Base-by-base conservation (phyloP, 2,888 invertebrate genomes). In the Galerucella calmariensis region DNA sequence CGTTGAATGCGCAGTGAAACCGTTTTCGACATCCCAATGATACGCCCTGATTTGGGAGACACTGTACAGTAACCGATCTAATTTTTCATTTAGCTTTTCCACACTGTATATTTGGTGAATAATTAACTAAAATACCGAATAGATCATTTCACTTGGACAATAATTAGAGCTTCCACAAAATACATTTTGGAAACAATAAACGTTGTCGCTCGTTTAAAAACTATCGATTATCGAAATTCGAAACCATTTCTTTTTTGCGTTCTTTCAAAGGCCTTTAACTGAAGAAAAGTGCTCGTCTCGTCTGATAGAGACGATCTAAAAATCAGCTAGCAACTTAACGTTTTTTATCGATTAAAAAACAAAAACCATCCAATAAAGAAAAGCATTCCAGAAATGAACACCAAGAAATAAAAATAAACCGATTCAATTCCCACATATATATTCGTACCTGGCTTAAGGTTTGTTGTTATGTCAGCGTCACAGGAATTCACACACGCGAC, bases 401-500 rank as follows among this genome's bases (percentile, higher is more conserved):
- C 41, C 63, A 46, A 65, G 20, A 20, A 65, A 65, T 65, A 65
- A 65, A 65, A 65, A 65, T 65, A 20, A 65, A 65, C 41, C 63
- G 16, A 65, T 44, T 65, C 63, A 65, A 65, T 65, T 65, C 46
- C 20, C 63, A 65, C 63, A 65, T 65, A 65, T 65, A 44, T 65
- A 46, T 12, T 62, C 44, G 63, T 65, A 70, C 66, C 71, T 66
- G 51, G 66, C 71, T 65, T 58, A 66, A 65, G 71, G 71, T 71
- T 65, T 71, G 65, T 71, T 71, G 66, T 70, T 70, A 70, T 63
- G 69, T 16, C 48, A 70, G 41, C 62, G 16, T 71, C 66, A 58
- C 56, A 48, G 53, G 71, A 71, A 71, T 71, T 71, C 71, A 44
- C 44, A 70, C 70, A 70, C 70, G 62, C 53, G 70, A 63, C 70